phyloP scores from a whole-genome alignment of 2,113 vertebrate species.

The Leucopsar rothschildi region DNA sequence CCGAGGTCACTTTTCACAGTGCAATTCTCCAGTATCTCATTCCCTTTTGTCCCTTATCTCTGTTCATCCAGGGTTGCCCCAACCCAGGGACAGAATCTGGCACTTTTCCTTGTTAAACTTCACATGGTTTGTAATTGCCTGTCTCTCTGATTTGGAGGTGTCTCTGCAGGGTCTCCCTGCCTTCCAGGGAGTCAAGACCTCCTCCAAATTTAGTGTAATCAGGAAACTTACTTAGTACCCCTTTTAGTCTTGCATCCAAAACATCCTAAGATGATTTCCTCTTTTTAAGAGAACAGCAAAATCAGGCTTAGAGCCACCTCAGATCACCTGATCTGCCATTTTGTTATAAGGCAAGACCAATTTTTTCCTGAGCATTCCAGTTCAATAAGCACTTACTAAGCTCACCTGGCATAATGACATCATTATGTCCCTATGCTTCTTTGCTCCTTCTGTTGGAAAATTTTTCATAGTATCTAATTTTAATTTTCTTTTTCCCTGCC shows the following conservation, averaged over 20 bases:
- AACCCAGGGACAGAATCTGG: not conserved
- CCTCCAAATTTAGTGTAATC: not conserved
- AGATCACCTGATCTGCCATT: not conserved
- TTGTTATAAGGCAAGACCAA: not conserved
- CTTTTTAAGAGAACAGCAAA: not conserved
- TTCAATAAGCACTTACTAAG: not conserved
- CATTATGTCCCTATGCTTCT: not conserved
- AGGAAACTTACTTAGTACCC: not conserved
- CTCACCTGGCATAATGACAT: rapidly evolving
- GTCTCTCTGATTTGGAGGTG: not conserved
- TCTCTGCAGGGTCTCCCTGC: not conserved
- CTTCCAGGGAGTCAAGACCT: not conserved
- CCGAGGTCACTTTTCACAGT: not conserved
- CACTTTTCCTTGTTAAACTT: not conserved
- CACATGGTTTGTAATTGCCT: not conserved
- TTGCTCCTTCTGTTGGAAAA: not conserved
- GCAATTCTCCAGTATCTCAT: not conserved
- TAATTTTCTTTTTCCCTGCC: too few species aligned
- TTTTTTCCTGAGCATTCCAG: not conserved
- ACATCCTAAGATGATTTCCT: not conserved
- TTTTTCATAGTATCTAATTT: not conserved
- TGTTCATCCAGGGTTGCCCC: not conserved
- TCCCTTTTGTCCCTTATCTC: not conserved
- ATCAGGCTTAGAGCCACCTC: not conserved
- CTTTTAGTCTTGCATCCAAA: not conserved